Evolutionary conservation across 2,888 invertebrate species (phyloP).

Genomic region (Linyphia triangularis): DNA sequence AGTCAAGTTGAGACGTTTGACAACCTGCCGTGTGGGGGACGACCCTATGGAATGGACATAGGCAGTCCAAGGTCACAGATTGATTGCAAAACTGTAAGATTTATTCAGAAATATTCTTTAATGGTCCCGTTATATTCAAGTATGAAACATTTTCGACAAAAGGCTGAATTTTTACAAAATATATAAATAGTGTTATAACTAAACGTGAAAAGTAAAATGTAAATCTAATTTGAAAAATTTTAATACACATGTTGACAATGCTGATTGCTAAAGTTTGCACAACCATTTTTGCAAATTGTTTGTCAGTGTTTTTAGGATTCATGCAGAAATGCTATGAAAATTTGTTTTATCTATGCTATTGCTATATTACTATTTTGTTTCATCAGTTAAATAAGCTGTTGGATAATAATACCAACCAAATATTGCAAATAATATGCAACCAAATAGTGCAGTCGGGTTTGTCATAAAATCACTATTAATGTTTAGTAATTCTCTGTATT

Average conservation of each 20-base stretch:
- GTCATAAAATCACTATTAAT: no score
- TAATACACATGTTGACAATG: no score
- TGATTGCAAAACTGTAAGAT: conserved; percentile 58
- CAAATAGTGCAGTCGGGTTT: no score
- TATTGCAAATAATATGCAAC: no score
- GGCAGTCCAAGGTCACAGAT: conserved; percentile 60
- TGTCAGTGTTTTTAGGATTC: background rate
- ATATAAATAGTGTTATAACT: background rate
- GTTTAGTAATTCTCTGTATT: no score
- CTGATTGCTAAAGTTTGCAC: background rate
- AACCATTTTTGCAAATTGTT: background rate
- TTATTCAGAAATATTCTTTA: background rate
- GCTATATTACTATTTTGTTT: no score
- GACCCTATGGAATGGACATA: conserved; percentile 53
- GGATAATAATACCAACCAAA: no score
- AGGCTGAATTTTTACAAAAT: background rate
- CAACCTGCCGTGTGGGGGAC: conserved; percentile 2
- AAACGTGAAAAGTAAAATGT: no score
- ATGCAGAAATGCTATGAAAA: background rate
- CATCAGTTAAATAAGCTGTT: no score
- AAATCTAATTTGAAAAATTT: no score
- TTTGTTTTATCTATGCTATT: no score
- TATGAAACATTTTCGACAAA: background rate
- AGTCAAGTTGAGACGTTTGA: conserved; percentile 32
- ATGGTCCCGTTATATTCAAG: no score